phyloP scores from a whole-genome alignment of 2,888 invertebrate genomes.

The Diaperis boleti region DNA sequence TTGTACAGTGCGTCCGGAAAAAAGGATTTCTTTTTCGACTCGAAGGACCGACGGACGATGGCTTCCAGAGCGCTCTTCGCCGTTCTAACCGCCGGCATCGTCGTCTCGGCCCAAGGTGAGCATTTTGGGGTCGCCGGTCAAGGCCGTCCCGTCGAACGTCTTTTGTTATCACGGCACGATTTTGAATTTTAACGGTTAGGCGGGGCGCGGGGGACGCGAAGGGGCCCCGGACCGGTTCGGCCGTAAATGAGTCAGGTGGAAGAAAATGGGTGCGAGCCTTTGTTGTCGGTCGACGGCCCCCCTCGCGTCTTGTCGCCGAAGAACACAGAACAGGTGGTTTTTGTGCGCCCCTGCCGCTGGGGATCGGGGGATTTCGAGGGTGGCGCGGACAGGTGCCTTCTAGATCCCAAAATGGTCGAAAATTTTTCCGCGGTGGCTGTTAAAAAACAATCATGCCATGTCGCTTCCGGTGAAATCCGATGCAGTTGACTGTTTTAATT shows the following conservation, averaged over 20 bases:
- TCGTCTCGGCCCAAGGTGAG: constrained; percentile 25
- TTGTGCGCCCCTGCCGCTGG: constrained; percentile 1
- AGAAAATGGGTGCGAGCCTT: constrained; percentile 14
- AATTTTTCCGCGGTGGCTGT: too few relatives aligned
- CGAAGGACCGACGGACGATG: not conserved
- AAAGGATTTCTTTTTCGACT: constrained; percentile 14
- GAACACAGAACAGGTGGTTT: constrained; percentile 24
- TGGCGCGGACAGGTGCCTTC: constrained; percentile 4
- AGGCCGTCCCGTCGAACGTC: constrained; percentile 2
- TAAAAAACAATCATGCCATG: not conserved
- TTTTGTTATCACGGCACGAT: constrained; percentile 8
- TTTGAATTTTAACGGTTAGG: constrained; percentile 19
- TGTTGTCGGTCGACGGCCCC: constrained; percentile 24
- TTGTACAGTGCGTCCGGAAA: not conserved
- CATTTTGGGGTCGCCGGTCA: constrained; percentile 5
- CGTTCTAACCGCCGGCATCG: constrained; percentile 4
- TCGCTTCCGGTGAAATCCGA: not conserved
- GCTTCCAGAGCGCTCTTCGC: constrained; percentile 24
- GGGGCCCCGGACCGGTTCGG: constrained; percentile 19
- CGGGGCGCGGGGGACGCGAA: not conserved
- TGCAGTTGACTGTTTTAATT: too few relatives aligned
- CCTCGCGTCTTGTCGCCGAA: not conserved
- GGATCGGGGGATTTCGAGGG: constrained; percentile 3
- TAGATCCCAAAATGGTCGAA: not conserved
- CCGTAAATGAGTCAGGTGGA: constrained; percentile 25